Evolutionary conservation across 2,113 vertebrate genomes (phyloP).

Genomic region (Galemys pyrenaicus): DNA sequence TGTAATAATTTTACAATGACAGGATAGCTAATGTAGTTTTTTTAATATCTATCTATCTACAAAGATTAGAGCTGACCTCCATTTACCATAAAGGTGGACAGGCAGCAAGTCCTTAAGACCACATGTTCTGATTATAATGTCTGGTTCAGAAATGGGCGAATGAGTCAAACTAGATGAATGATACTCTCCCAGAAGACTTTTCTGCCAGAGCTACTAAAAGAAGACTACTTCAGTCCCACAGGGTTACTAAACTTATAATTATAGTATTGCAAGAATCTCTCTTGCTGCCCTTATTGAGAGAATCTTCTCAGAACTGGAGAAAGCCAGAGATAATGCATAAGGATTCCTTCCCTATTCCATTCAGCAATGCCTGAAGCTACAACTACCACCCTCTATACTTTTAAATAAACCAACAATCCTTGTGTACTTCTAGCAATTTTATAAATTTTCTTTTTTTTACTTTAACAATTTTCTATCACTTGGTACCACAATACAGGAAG

Average conservation of each 20-base stretch:
- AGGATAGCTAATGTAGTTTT: neutral
- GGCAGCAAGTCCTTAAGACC: neutral
- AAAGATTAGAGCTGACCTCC: neutral
- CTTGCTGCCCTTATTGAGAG: neutral
- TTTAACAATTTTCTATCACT: slow-evolving; percentile 18
- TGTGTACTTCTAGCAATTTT: no score
- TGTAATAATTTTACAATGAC: neutral
- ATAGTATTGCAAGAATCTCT: neutral
- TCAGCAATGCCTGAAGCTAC: slow-evolving; percentile 3
- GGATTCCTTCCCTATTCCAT: neutral
- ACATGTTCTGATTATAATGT: neutral
- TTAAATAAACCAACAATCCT: neutral
- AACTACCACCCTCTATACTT: neutral
- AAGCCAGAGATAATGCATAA: neutral
- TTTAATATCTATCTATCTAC: no score
- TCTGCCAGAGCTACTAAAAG: neutral
- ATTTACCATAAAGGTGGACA: neutral
- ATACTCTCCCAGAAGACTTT: neutral
- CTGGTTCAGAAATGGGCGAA: slow-evolving; percentile 12
- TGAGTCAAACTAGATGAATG: neutral
- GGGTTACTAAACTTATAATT: neutral
- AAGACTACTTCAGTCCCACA: neutral
- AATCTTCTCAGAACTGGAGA: neutral
- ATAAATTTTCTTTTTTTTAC: no score
- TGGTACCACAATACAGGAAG: neutral